Percentiles rank a stretch among this genome's conserved stretches.
Conservation (phyloP, 2,888 invertebrate genomes). For the Acrobasis consociella region DNA sequence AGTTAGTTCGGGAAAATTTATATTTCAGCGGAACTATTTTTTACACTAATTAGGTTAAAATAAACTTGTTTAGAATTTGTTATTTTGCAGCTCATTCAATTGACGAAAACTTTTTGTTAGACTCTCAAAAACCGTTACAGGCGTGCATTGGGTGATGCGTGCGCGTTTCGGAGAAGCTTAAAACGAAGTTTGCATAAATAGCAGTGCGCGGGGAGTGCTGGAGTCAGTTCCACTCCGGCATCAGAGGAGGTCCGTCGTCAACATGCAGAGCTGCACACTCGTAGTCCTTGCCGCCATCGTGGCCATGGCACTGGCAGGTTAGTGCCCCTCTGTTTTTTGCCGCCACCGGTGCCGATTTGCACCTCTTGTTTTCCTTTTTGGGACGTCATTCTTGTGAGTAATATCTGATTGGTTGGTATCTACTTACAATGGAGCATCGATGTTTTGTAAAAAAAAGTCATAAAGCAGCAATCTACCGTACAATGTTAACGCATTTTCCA, state of each 20-base stretch:
- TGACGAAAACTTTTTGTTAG: conserved; percentile 55
- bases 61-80: conserved; percentile 1
- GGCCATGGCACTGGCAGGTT: conserved; percentile 73
- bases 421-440: no score
- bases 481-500: no score
- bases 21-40: background rate
- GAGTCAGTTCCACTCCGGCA: conserved; percentile 65
- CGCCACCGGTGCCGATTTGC: conserved; percentile 40
- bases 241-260: conserved; percentile 49
- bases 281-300: conserved; percentile 62
- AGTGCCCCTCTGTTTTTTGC: conserved; percentile 75
- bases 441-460: no score
- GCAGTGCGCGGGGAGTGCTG: conserved; percentile 46
- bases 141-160: conserved; percentile 50
- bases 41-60: background rate
- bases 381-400: conserved; percentile 42
- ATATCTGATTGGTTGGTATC: conserved; percentile 47
- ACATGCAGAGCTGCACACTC: conserved; percentile 63
- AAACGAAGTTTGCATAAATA: conserved; percentile 57
- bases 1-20: background rate
- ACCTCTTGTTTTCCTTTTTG: conserved; percentile 48
- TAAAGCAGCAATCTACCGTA: no score
- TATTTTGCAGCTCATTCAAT: conserved; percentile 27
- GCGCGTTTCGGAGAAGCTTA: conserved; percentile 49
- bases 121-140: conserved; percentile 57